phyloP scores from a whole-genome alignment of 2,113 vertebrate species.

The Regulus satrapa region DNA sequence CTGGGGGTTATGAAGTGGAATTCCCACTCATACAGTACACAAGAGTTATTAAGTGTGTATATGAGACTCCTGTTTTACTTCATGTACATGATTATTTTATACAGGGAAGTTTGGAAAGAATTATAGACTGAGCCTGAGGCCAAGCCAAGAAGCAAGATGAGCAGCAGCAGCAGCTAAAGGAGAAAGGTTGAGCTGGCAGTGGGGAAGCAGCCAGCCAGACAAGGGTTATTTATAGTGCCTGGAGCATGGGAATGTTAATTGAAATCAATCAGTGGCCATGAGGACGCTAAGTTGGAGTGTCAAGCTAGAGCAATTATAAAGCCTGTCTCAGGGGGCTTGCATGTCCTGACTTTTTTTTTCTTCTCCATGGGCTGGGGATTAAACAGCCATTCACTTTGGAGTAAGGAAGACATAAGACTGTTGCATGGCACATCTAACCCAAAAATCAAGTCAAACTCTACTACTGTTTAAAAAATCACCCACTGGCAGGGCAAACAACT shows the following conservation, averaged over 20 bases:
- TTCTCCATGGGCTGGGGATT: not conserved
- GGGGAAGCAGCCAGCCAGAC: conserved; percentile 31
- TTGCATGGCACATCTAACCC: not conserved
- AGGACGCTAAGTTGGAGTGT: conserved; percentile 8
- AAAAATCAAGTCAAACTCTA: not conserved
- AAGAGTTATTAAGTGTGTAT: conserved; percentile 82
- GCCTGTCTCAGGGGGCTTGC: not conserved
- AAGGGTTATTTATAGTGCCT: conserved; percentile 57
- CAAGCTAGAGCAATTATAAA: conserved; percentile 7
- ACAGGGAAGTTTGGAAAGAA: conserved; percentile 79
- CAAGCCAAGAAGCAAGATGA: conserved; percentile 71
- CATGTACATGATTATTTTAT: conserved; percentile 82
- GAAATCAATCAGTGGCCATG: conserved; percentile 42
- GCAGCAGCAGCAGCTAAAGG: conserved; percentile 60
- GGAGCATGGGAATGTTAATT: conserved; percentile 67
- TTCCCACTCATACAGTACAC: conserved; percentile 76
- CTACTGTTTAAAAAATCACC: not conserved
- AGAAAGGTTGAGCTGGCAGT: conserved; percentile 44
- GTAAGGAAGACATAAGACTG: not conserved
- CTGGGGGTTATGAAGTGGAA: conserved; percentile 75
- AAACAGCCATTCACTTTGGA: not conserved
- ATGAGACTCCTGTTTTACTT: conserved; percentile 80
- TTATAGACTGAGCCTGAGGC: conserved; percentile 77
- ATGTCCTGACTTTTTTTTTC: not conserved
- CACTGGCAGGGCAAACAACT: not conserved